phyloP scores from a whole-genome alignment of 2,888 invertebrate species.

The Drosophila neotestacea region DNA sequence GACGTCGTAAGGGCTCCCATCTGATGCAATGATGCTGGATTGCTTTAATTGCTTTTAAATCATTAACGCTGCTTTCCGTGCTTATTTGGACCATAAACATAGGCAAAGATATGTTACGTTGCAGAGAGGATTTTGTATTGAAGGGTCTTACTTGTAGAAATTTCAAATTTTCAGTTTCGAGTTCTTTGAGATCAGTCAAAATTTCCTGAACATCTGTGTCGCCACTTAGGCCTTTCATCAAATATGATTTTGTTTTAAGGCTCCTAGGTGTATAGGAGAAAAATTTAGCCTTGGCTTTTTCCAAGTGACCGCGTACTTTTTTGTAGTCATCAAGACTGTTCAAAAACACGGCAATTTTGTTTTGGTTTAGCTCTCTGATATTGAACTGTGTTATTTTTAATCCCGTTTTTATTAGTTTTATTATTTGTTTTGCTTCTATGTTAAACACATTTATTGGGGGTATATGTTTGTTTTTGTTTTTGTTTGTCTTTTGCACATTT shows the following conservation, averaged over 20 bases:
- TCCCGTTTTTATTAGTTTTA: slow-evolving; percentile 10
- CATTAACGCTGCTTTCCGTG: background rate
- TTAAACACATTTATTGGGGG: slow-evolving; percentile 7
- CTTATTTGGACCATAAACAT: slow-evolving; percentile 2
- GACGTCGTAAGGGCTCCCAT: background rate
- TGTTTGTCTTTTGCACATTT: background rate
- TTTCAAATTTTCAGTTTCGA: slow-evolving; percentile 1
- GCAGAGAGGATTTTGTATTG: background rate
- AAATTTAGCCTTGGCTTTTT: slow-evolving; percentile 1
- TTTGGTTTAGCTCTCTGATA: background rate
- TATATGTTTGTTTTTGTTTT: background rate
- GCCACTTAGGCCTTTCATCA: background rate
- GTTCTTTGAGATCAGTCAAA: background rate
- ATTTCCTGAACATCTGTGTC: slow-evolving; percentile 1
- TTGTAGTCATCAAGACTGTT: background rate
- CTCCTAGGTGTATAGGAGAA: background rate
- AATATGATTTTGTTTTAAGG: background rate
- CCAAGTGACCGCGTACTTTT: slow-evolving; percentile 1
- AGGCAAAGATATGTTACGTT: background rate
- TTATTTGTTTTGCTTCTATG: slow-evolving; percentile 11
- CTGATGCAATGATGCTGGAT: slow-evolving; percentile 1
- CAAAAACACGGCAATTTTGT: slow-evolving; percentile 1
- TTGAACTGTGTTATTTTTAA: slow-evolving; percentile 1
- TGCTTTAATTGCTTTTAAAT: slow-evolving; percentile 2
- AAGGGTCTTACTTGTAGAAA: slow-evolving; percentile 2